These are phyloP conservation scores for Hydrophis major DNA, from an alignment of 2,797 vertebrate species.

Conservation along the genomic window DNA sequence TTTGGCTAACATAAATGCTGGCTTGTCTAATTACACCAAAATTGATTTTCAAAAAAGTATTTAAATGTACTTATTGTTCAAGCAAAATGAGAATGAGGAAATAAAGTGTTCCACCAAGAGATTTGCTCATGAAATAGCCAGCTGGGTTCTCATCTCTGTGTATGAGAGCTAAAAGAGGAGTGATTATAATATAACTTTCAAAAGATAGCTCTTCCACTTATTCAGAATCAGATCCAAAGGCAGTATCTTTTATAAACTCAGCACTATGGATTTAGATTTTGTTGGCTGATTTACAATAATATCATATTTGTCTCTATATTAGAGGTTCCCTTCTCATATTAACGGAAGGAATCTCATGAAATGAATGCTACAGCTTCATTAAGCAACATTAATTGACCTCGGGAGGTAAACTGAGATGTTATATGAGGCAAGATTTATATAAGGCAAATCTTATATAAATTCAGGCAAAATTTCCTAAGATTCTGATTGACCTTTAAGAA, in stretches of 20 bases:
- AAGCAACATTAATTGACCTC: not conserved
- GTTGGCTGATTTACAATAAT: not conserved
- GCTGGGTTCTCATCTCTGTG: not conserved
- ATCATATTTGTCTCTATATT: not conserved
- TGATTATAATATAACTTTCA: not conserved
- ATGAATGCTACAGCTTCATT: not conserved
- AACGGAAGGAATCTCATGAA: not conserved
- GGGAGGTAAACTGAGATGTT: not conserved
- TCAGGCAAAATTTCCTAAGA: not conserved
- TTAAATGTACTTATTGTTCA: constrained; percentile 1
- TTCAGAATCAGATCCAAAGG: not conserved
- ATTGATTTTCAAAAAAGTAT: not conserved
- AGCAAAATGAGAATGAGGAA: not conserved
- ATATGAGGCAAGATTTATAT: not conserved
- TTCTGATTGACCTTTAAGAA: not conserved
- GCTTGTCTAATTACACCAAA: not conserved
- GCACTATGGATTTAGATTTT: not conserved
- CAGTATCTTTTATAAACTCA: not conserved
- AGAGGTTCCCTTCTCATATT: not conserved
- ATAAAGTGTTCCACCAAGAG: not conserved
- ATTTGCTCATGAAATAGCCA: not conserved
- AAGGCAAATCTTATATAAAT: not conserved
- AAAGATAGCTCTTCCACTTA: not conserved
- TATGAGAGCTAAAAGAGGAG: not conserved
- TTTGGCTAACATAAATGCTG: not conserved